These are phyloP conservation scores for Tetraodon nigroviridis DNA, from an alignment of 2,113 vertebrate species.

Conservation along the genomic window DNA sequence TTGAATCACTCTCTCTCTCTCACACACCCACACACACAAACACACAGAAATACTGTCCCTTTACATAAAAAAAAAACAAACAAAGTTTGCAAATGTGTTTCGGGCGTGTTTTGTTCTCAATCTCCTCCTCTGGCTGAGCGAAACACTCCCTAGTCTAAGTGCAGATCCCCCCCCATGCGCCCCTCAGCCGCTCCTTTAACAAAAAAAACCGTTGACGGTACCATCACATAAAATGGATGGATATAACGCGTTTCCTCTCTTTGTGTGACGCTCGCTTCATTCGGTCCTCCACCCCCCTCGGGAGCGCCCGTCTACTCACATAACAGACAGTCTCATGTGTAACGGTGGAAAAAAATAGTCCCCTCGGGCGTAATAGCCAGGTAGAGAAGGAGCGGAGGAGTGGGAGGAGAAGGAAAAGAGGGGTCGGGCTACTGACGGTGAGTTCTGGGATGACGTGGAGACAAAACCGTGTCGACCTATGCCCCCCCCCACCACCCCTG, in stretches of 20 bases:
- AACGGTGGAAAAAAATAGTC: conserved; percentile 50
- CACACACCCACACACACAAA: neutral
- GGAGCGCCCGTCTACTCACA: conserved; percentile 23
- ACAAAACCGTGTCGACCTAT: conserved; percentile 14
- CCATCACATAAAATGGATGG: conserved; percentile 62
- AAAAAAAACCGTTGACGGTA: conserved; percentile 39
- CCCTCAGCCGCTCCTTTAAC: conserved; percentile 43
- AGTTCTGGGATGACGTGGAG: conserved; percentile 21
- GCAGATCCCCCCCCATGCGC: conserved; percentile 48
- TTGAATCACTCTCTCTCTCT: neutral
- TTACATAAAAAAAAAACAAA: conserved; percentile 40
- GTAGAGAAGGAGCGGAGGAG: conserved; percentile 22
- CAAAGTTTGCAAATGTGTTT: conserved; percentile 41
- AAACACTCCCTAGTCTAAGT: conserved; percentile 46
- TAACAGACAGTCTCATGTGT: conserved; percentile 53
- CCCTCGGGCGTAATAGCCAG: conserved; percentile 46
- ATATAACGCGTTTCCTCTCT: conserved; percentile 31
- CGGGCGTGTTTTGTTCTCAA: conserved; percentile 46
- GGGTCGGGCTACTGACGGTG: conserved; percentile 16
- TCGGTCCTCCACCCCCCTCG: conserved; percentile 11
- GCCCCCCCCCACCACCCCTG: conserved; percentile 16
- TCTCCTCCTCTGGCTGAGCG: conserved; percentile 27
- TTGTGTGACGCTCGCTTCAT: conserved; percentile 17
- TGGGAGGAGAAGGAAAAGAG: neutral
- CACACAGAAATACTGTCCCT: conserved; percentile 39